Base-by-base conservation (phyloP, 2,888 invertebrate species). In the Campoplex capitator region DNA sequence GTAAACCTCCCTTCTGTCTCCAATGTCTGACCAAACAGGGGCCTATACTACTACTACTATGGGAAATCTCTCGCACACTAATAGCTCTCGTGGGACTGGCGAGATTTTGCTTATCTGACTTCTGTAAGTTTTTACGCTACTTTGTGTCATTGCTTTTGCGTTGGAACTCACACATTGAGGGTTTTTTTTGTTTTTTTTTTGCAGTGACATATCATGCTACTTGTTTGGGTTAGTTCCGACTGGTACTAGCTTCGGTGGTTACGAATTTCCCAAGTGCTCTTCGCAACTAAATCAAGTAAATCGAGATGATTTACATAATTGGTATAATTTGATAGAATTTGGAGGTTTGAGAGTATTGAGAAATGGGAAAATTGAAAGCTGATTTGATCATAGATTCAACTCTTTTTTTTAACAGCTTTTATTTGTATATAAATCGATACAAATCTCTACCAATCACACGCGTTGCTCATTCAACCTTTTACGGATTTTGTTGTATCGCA, bases 31-130 rank as follows among this genome's bases (percentile, higher is more conserved):
- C 28, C 23, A 62, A 62, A 62, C 75, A 71, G 70, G 11, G 51
- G n/a, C 48, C 38, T 23, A 3, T 11, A 75, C 70, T 76, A 84
- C 80, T 84, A 23, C 23, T 23, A 23, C 23, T 23, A 23, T 23
- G 23, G 74, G 62, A 84, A 48, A 38, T 48, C 32, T 23, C 42
- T 54, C 48, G 28, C 32, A 8, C 35, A 32, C 8, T 18, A 28
- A 23, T 54, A 23, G 18, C 65, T 28, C 74, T 42, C 54, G 9
- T 11, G 71, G 18, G 32, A 38, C 38, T 18, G 48, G 16, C 35
- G 38, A 8, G 35, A 80, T 73, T 62, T 73, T 28, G 45, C 32
- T 58, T 58, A 7, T 62, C 32, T 62, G 16, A 32, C 58, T 62
- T 62, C 32, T 32, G 32, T 62, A 32, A 62, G 68, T 42, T 68